These are phyloP conservation scores for Ormyrus nitidulus DNA, from an alignment of 2,888 invertebrate genomes.

Conservation along the genomic window DNA sequence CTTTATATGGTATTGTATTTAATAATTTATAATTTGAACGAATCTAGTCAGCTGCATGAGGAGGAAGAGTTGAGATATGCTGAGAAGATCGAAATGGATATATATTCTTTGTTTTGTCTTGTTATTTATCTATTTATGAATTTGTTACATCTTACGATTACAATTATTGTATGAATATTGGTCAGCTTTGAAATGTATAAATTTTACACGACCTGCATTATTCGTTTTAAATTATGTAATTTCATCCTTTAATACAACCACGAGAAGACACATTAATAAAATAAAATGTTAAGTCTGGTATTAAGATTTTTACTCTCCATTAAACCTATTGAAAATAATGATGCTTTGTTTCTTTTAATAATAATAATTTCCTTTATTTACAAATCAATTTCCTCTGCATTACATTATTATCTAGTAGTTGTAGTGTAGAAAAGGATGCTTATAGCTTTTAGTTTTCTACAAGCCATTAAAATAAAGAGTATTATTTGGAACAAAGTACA, in stretches of 20 bases:
- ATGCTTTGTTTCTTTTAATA: slow-evolving; percentile 59
- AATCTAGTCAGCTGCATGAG: slow-evolving; percentile 47
- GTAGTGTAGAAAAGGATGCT: slow-evolving; percentile 58
- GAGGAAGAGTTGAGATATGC: not conserved
- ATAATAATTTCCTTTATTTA: slow-evolving; percentile 73
- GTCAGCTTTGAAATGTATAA: slow-evolving; percentile 12
- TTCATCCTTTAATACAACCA: slow-evolving; percentile 16
- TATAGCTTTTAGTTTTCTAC: slow-evolving; percentile 46
- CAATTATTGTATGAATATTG: slow-evolving; percentile 30
- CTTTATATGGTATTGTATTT: slow-evolving; percentile 12
- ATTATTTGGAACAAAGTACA: slow-evolving; percentile 5
- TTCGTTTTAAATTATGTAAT: slow-evolving; percentile 24
- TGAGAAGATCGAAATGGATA: not conserved
- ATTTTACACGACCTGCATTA: slow-evolving; percentile 6
- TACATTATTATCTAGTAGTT: slow-evolving; percentile 58
- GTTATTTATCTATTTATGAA: slow-evolving; percentile 14
- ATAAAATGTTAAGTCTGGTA: slow-evolving; percentile 41
- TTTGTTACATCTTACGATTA: slow-evolving; percentile 40
- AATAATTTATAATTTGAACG: slow-evolving; percentile 29
- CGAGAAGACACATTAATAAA: slow-evolving; percentile 41
- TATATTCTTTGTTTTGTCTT: slow-evolving; percentile 41
- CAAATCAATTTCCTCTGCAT: slow-evolving; percentile 66
- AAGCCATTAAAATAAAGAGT: not conserved
- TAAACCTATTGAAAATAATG: slow-evolving; percentile 23
- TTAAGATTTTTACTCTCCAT: slow-evolving; percentile 33